Evolutionary conservation across 2,888 invertebrate species (phyloP), one percentile per base, ranked within the genome.

Genomic region (Lasioglossum pauxillum): DNA sequence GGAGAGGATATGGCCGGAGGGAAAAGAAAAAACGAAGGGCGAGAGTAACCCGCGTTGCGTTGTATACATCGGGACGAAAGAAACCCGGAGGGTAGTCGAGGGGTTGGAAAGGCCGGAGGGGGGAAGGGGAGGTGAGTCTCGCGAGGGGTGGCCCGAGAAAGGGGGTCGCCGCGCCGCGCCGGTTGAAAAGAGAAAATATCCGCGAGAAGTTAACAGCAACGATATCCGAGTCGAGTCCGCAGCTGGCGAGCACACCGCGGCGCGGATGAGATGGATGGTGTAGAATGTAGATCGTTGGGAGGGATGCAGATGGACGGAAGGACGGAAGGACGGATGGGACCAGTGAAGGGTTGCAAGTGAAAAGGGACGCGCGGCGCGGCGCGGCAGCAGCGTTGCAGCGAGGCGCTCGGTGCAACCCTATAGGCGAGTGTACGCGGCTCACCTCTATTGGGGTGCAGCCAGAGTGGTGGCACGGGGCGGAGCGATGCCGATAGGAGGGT

Each of bases 401-500:
- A 88, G 84, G 53, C 78, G 82, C 77, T 77, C 83, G 89, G 80
- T 91, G 90, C 90, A 88, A 82, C 87, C 89, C 89, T 85, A 91
- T 91, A 89, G 91, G 90, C 87, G 90, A 90, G 87, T 87, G 75
- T 84, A 85, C 84, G 82, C 76, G 86, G 71, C 84, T 81, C 73
- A 76, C 88, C 82, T 78, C 86, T 86, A 83, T 89, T 83, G 87
- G 86, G 88, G 84, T 91, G 90, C 90, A 90, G 81, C 88, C 83
- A 90, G 91, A 92, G 93, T 91, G 91, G 93, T 92, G 90, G 93
- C 85, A 92, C 87, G 92, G 93, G 95, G 95, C 95, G 95, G 94
- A 92, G 94, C 94, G 91, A 93, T 91, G 89, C 82, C 91, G 92
- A 93, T 92, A 91, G 93, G 94, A 94, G 94, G 94, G 94, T 93